Conservation (phyloP, 2,113 vertebrate genomes). For the Camelus dromedarius region DNA sequence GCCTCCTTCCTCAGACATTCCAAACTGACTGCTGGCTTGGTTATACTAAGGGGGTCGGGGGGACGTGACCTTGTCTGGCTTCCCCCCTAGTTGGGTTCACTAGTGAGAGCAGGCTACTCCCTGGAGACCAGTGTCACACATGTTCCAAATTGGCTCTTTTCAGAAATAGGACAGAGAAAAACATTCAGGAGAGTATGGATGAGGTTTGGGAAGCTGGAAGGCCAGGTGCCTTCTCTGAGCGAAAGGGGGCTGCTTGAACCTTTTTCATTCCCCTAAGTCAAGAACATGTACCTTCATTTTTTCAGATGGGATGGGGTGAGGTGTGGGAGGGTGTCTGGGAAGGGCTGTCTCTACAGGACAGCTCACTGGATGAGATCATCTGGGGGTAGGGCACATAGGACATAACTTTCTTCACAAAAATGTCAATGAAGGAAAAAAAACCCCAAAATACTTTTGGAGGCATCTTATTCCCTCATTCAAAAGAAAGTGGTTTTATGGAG, state of each 20-base stretch:
- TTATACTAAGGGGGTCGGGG: not conserved
- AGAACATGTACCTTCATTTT: not conserved
- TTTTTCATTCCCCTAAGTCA: not conserved
- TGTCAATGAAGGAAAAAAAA: not conserved
- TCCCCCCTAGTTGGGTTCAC: not conserved
- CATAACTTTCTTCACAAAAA: not conserved
- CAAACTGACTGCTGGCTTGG: conserved; percentile 30
- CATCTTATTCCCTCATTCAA: not conserved
- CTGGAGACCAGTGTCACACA: conserved; percentile 21
- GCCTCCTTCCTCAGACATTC: conserved; percentile 58
- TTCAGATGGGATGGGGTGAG: not conserved
- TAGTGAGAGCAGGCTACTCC: not conserved
- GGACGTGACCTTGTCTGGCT: conserved; percentile 9
- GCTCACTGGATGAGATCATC: not conserved
- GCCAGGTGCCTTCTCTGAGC: not conserved
- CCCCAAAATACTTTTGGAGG: not conserved
- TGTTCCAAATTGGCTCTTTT: conserved; percentile 17
- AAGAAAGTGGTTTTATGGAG: not conserved
- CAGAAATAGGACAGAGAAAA: conserved; percentile 43
- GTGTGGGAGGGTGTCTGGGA: not conserved
- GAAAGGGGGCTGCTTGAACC: not conserved
- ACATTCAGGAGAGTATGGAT: not conserved
- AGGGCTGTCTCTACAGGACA: not conserved
- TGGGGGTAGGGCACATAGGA: not conserved
- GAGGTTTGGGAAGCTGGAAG: not conserved